Base-by-base conservation (phyloP, 2,113 vertebrate genomes). In the Daboia siamensis region DNA sequence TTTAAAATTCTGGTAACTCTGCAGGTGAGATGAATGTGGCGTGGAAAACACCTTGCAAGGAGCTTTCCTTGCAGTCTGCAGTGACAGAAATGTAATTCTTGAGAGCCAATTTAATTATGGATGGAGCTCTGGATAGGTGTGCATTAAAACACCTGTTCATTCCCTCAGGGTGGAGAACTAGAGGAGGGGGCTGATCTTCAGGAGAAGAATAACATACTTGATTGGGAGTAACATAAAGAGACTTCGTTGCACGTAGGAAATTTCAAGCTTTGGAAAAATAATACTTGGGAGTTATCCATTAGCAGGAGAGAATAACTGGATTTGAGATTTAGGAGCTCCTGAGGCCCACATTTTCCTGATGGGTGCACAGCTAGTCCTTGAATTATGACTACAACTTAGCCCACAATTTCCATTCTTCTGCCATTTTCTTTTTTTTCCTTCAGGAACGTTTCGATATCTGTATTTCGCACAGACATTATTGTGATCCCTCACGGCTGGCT, bases 391-490 rank as follows among this genome's bases (percentile, higher is more conserved):
- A 39, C 39, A 39, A 39, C 39, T 39, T 39, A 39, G 39, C 39
- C 39, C 39, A 39, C 39, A 39, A 39, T 39, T 39, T 80, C 20
- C 69, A 21, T 39, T 5, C 6, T 20, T 20, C n/a, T 1, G 0
- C 15, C 69, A 20, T 74, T 39, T 80, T 80, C 64, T 6, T 74
- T 56, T 56, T 15, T 21, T 1, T 56, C 94, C 10, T 93, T 91
- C 95, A 99, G 99, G 98, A 98, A 94, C 97, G 98, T 95, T 99
- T 99, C 94, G 98, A 97, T 91, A 97, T 98, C 95, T 99, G 98
- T 92, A 97, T 99, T 95, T 97, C 98, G 0, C 97, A 97, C 1
- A 97, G 98, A 84, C 98, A 98, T 92, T 98, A 98, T 1, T 98
- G 97, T 87, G 97, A 98, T 94, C 97, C 96, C 21, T 95, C 96